phyloP scores from a whole-genome alignment of 2,113 vertebrate species.

The Alligator mississippiensis region DNA sequence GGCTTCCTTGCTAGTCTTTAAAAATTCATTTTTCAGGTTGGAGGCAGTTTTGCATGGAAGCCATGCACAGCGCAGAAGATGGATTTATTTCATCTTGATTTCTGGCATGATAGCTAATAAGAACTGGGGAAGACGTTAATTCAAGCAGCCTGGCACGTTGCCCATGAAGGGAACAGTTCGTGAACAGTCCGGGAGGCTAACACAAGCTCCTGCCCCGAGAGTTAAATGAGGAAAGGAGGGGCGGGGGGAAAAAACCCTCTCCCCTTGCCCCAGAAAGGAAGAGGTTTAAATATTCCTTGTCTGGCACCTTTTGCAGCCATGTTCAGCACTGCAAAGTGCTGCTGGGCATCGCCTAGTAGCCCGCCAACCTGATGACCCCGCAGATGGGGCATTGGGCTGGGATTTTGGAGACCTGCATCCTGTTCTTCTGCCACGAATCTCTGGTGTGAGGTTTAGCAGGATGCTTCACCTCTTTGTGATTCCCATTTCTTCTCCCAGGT shows the following conservation, averaged over 20 bases:
- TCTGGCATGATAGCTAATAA: not conserved
- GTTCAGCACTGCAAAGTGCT: not conserved
- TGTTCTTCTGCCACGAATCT: not conserved
- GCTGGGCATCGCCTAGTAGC: not conserved
- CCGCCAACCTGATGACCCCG: not conserved
- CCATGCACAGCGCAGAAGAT: not conserved
- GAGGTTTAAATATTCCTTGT: not conserved
- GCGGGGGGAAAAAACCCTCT: too few species aligned
- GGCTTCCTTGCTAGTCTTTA: constrained; percentile 8
- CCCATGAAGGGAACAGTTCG: not conserved
- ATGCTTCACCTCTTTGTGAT: not conserved
- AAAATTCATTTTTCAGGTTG: constrained; percentile 1
- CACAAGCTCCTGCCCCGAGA: not conserved
- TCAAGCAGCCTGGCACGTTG: not conserved
- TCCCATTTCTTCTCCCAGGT: not conserved
- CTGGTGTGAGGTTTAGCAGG: not conserved
- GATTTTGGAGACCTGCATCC: not conserved
- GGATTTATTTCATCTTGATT: not conserved
- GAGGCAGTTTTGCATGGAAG: constrained; percentile 30
- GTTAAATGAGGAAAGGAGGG: too few species aligned
- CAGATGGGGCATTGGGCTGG: not conserved
- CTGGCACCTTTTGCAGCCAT: not conserved
- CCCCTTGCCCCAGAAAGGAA: not conserved
- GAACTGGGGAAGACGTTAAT: not conserved
- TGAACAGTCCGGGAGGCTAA: not conserved